Base-by-base conservation (phyloP, 1,140 invertebrate genomes). In the Steinernema feltiae region DNA sequence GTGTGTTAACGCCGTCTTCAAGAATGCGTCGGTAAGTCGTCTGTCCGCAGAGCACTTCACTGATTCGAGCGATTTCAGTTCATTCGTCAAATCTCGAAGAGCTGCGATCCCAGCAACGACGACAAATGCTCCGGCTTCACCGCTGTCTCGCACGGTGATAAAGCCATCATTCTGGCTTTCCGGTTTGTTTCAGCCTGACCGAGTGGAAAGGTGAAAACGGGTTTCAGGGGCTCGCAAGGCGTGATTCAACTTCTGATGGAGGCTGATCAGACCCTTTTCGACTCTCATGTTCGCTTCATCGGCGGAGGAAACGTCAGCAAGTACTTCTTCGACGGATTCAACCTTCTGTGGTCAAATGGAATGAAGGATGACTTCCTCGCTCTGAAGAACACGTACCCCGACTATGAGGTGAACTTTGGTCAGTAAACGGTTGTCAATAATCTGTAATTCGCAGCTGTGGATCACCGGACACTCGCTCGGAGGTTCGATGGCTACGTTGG, bases 301-400 rank as follows among this genome's bases (percentile, higher is more conserved):
- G 75, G 71, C 46, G 81, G 82, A 24, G 81, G 81, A 35, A 46
- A 79, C 27, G 82, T 82, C 15, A 73, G 71, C 17, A 69, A 74
- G 24, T 82, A 83, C 53, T 82, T 82, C 41, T 71, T 73, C 73
- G 72, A 79, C 70, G 81, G 71, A 15, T 82, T 83, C 74, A 32
- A 74, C 15, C 30, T 35, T 3, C 32, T 82, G 21, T 82, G 81
- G 81, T 48, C 69, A 17, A 41, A 24, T 32, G 81, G 81, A 29
- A 71, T 82, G 63, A 78, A 81, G 31, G 70, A 79, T 48, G 80
- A 81, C 41, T 72, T 81, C 21, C 30, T 70, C 0, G 30, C 72
- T 27, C 32, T 81, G 27, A 32, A 53, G n/a, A 69, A 79, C 27
- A n/a, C 30, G 21, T 71, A 82, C 72, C 79, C 79, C 30, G 70